These are phyloP conservation scores for Sebastes cheni DNA, from an alignment of 2,797 vertebrate species.

Conservation along the genomic window DNA sequence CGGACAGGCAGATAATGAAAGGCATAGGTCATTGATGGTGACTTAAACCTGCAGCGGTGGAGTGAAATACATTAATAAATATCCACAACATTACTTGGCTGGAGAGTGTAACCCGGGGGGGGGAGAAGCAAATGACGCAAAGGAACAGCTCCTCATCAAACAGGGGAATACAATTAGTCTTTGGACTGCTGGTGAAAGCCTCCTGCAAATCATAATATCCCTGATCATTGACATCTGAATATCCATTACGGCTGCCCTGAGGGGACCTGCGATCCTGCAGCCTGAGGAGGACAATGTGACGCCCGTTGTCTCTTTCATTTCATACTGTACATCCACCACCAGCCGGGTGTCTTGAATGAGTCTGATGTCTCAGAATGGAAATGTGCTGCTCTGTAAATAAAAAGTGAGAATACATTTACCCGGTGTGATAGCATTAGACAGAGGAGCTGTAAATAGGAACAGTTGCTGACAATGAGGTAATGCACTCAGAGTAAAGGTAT, in stretches of 20 bases:
- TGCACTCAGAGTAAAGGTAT: background rate
- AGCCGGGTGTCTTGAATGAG: background rate
- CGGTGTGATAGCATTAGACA: background rate
- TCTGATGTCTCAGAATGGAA: slow-evolving; percentile 8
- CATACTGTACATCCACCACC: slow-evolving; percentile 10
- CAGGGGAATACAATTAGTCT: slow-evolving; percentile 78
- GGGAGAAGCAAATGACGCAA: slow-evolving; percentile 70
- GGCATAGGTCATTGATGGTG: slow-evolving; percentile 97
- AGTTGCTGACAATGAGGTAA: background rate
- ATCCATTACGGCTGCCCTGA: slow-evolving; percentile 69
- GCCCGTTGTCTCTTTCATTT: slow-evolving; percentile 45
- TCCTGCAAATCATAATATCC: slow-evolving; percentile 81
- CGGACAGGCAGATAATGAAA: slow-evolving; percentile 99
- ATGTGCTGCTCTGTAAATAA: background rate
- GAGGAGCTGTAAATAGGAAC: background rate
- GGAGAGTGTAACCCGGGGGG: slow-evolving; percentile 77
- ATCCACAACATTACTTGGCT: slow-evolving; percentile 92
- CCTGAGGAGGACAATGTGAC: slow-evolving; percentile 1
- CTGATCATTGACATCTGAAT: slow-evolving; percentile 81
- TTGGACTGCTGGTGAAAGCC: slow-evolving; percentile 63
- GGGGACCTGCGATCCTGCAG: slow-evolving; percentile 34
- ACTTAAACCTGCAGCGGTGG: slow-evolving; percentile 95
- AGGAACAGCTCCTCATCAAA: slow-evolving; percentile 73
- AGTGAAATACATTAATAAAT: slow-evolving; percentile 95
- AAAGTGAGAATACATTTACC: background rate